Conservation (phyloP, 37 sponge, comb jelly and placozoan species). For the Chondrosia reniformis region DNA sequence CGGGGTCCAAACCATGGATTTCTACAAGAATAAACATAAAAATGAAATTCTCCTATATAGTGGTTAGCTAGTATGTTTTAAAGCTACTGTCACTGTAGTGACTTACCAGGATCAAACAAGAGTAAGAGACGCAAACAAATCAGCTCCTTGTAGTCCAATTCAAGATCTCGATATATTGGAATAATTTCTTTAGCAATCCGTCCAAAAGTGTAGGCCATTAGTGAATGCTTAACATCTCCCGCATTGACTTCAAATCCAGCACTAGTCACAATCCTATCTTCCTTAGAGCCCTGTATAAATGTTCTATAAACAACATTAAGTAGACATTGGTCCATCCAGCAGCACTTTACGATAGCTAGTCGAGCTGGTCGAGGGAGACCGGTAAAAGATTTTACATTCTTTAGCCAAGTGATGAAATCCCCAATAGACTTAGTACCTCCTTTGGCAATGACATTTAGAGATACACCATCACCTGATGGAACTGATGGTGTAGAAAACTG, state of each 20-base stretch:
- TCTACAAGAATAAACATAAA: no score
- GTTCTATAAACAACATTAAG: background rate
- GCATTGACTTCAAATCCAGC: background rate
- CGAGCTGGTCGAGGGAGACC: background rate
- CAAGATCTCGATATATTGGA: background rate
- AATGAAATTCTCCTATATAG: no score
- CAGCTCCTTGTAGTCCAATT: slow-evolving; percentile 16
- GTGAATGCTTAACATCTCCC: background rate
- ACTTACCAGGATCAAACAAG: background rate
- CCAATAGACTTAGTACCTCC: background rate
- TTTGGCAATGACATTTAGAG: background rate
- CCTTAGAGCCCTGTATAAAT: background rate
- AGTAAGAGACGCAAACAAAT: background rate
- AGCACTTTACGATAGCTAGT: background rate
- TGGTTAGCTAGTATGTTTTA: no score
- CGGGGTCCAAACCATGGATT: background rate
- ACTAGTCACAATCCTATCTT: background rate
- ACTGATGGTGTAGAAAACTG: background rate
- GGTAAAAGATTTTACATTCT: background rate
- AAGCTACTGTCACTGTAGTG: no score
- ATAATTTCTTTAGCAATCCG: background rate
- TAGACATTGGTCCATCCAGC: slow-evolving; percentile 2
- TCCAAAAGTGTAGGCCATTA: background rate
- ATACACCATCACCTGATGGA: background rate
- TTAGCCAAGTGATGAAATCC: background rate